phyloP scores from a whole-genome alignment of 2,797 vertebrate species.

The Xenops minutus region DNA sequence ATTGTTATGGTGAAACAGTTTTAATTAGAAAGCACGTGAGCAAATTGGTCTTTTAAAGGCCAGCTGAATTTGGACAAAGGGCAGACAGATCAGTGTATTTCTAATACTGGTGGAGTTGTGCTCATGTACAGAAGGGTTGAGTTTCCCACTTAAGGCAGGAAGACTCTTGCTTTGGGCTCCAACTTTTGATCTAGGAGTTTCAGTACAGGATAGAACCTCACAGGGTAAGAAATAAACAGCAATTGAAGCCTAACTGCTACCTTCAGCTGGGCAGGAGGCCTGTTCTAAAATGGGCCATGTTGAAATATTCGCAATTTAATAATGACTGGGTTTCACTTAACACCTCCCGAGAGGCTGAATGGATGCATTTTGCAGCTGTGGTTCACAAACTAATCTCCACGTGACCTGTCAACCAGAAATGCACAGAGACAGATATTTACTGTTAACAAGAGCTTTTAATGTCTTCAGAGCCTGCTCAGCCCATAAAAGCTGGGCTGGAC shows the following conservation, averaged over 20 bases:
- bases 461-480: not conserved
- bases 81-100: not conserved
- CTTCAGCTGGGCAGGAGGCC: not conserved
- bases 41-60: not conserved
- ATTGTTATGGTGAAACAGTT: not conserved
- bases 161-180: not conserved
- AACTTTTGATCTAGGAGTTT: not conserved
- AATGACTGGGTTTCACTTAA: not conserved
- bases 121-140: not conserved
- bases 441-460: not conserved
- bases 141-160: not conserved
- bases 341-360: not conserved
- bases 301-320: conserved; percentile 48
- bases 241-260: not conserved
- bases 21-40: not conserved
- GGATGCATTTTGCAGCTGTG: conserved; percentile 21
- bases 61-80: not conserved
- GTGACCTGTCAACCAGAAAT: not conserved
- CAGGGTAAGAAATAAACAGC: not conserved
- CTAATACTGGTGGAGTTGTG: not conserved
- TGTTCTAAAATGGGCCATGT: not conserved
- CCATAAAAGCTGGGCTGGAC: not conserved
- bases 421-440: not conserved
- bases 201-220: not conserved
- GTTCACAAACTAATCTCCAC: not conserved